Evolutionary conservation across 2,797 vertebrate genomes (phyloP).

Genomic region (Poecile montanus): DNA sequence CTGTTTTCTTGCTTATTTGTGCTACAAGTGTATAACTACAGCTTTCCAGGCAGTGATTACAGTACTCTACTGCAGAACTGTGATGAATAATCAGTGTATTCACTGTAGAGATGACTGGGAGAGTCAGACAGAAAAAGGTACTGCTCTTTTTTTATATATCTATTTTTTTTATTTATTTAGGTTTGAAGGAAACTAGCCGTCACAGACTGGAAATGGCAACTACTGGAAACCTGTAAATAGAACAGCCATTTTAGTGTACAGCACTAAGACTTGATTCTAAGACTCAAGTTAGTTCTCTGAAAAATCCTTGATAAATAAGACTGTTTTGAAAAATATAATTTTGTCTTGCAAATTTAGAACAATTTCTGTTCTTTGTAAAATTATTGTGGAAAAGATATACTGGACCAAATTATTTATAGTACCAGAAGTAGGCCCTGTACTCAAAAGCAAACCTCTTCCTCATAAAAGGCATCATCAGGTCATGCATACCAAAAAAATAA

Average conservation of each 20-base stretch:
- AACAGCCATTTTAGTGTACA: background rate
- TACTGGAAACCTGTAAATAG: background rate
- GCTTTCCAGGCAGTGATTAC: background rate
- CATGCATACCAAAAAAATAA: background rate
- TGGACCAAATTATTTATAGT: background rate
- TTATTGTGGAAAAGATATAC: background rate
- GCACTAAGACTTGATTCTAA: background rate
- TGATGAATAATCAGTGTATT: background rate
- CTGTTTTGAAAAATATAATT: background rate
- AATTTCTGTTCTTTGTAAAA: background rate
- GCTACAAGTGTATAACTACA: background rate
- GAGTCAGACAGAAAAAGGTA: background rate
- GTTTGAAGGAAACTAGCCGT: background rate
- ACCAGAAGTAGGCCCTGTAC: background rate
- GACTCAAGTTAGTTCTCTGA: background rate
- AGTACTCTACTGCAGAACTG: background rate
- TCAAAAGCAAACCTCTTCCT: background rate
- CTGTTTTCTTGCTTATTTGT: background rate
- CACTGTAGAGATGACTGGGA: background rate
- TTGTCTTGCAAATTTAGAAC: background rate
- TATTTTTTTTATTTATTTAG: background rate
- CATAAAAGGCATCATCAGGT: background rate
- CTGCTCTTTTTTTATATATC: background rate
- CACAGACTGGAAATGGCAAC: background rate
- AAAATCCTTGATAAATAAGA: background rate